phyloP scores from a whole-genome alignment of 2,888 invertebrate genomes.

The Dioctria rufipes region DNA sequence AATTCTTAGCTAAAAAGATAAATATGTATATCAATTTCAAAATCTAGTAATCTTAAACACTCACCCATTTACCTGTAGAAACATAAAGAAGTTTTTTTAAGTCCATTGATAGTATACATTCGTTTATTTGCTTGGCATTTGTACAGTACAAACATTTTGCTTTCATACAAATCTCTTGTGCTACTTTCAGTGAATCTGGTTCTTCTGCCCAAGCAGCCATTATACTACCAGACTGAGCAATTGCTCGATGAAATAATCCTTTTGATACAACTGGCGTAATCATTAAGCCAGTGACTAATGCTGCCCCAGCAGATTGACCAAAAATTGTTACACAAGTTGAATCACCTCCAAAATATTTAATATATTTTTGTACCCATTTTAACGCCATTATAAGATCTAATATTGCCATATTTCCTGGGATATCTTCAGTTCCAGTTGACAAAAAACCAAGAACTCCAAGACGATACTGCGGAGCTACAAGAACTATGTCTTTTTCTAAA shows the following conservation, averaged over 20 bases:
- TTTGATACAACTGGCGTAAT: conserved; percentile 69
- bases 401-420: conserved; percentile 74
- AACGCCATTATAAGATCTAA: conserved; percentile 72
- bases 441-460: conserved; percentile 73
- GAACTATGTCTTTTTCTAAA: conserved; percentile 71
- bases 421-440: conserved; percentile 70
- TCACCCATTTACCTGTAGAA: background rate
- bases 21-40: background rate
- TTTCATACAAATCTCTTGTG: conserved; percentile 64
- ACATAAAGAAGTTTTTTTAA: background rate
- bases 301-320: conserved; percentile 74
- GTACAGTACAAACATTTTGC: conserved; percentile 63
- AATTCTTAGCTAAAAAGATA: conserved; percentile 2
- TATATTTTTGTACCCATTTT: conserved; percentile 73
- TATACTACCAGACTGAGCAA: conserved; percentile 74
- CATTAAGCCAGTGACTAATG: conserved; percentile 71
- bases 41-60: background rate
- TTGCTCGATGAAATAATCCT: conserved; percentile 71
- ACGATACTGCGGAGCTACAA: conserved; percentile 73
- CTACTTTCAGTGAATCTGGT: conserved; percentile 66
- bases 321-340: conserved; percentile 72
- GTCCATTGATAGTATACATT: conserved; percentile 64
- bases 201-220: conserved; percentile 72
- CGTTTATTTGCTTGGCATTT: conserved; percentile 62
- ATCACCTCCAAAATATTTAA: conserved; percentile 73